Conservation (phyloP, 2,797 vertebrate species). For the Melanotaenia pygmaea region DNA sequence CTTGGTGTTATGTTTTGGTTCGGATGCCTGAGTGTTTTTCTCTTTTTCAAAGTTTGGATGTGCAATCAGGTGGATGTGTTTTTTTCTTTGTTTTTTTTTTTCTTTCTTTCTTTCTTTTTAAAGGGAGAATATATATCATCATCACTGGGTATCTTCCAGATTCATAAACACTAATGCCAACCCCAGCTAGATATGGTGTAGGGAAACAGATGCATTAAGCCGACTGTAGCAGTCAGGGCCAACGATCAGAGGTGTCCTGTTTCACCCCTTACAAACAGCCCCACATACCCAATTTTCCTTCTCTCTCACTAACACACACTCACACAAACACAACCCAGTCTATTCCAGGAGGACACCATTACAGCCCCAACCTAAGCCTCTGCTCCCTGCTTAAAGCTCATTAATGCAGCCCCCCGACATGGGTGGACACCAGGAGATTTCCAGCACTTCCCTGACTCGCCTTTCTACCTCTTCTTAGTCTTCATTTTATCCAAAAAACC, state of each 20-base stretch:
- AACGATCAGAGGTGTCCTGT: slow-evolving; percentile 73
- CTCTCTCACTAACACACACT: slow-evolving; percentile 29
- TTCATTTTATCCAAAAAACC: not conserved
- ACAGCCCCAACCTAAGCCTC: slow-evolving; percentile 71
- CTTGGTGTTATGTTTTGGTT: slow-evolving; percentile 66
- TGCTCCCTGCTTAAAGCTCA: slow-evolving; percentile 81
- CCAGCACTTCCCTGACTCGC: slow-evolving; percentile 43
- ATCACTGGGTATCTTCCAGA: slow-evolving; percentile 57
- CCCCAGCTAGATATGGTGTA: slow-evolving; percentile 59
- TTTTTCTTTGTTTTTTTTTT: slow-evolving; percentile 39
- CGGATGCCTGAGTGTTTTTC: slow-evolving; percentile 37
- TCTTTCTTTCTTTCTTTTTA: slow-evolving; percentile 32
- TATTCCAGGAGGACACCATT: slow-evolving; percentile 85
- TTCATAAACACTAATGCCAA: slow-evolving; percentile 43
- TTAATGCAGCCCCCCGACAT: slow-evolving; percentile 81
- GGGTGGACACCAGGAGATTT: slow-evolving; percentile 78
- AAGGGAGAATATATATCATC: slow-evolving; percentile 46
- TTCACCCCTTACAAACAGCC: slow-evolving; percentile 74
- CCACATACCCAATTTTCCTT: slow-evolving; percentile 44
- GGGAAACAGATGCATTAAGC: slow-evolving; percentile 41
- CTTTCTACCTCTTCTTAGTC: slow-evolving; percentile 8
- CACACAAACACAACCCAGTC: slow-evolving; percentile 54
- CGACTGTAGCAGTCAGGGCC: slow-evolving; percentile 49
- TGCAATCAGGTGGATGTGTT: slow-evolving; percentile 36
- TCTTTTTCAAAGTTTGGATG: slow-evolving; percentile 53